Evolutionary conservation across 2,888 invertebrate species (phyloP), one percentile per base, ranked within the genome.

Genomic region (Unio delphinus): DNA sequence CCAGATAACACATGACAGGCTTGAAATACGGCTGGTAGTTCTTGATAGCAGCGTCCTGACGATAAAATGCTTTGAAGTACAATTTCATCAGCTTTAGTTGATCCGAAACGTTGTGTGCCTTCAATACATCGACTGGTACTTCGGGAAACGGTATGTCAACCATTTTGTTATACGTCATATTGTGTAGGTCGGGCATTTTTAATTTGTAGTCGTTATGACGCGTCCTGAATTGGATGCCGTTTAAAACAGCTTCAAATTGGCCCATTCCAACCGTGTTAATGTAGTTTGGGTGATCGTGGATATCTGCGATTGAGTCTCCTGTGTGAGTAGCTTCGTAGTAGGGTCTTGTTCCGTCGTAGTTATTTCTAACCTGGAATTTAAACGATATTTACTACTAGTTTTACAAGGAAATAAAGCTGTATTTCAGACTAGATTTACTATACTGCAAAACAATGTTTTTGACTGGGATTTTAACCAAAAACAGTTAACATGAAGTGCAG

Each of bases 191-290:
- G 11, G 85, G 82, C 83, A 83, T 85, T 20, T 64, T 55, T 26
- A 86, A 77, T 56, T 81, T 79, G 78, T 85, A 87, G 73, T 87
- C 87, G 70, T 87, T 87, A 75, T 87, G 87, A 18, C 87, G 73
- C 3, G 87, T 87, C 56, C 84, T 69, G 78, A 87, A 87, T 64
- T 86, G 84, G 7, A 87, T 80, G 0, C 87, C 87, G 62, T 87
- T 86, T 28, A 86, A 68, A 4, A 84, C 85, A 2, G 72, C 83
- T 8, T 77, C 73, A 20, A 86, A 63, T 73, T 83, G 82, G 30
- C 86, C 83, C 75, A 86, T 65, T 55, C 87, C 84, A 54, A 81
- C 71, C 0, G 87, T 87, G 8, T 79, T 68, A 61, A 79, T 77
- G 65, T 83, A 80, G 74, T 86, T 81, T 8, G 84, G 67, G 68